Base-by-base conservation (phyloP, 2,113 vertebrate genomes). In the Cheirogaleus medius region DNA sequence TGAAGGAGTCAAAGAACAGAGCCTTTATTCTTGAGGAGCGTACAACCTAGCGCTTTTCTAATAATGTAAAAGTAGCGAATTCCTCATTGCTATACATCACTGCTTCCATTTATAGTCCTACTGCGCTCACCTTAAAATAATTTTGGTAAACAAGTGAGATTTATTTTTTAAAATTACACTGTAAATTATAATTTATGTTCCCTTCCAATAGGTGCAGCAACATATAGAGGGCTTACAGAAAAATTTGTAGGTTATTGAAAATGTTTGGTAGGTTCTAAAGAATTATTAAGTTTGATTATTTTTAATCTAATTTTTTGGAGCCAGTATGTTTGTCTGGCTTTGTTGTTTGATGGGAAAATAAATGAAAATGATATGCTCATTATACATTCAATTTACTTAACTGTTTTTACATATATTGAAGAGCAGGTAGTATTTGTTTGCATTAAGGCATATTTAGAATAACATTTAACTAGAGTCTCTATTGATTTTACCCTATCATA, bases 101-200 rank as follows among this genome's bases (percentile, higher is more conserved):
- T 63, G 37, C 23, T 84, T 49, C n/a, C 29, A 5, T 23, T 34
- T 52, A 12, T 63, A 54, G 47, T 63, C 25, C 56, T 52, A 21
- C 47, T 56, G 58, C 32, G 13, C 7, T 91, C n/a, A 60, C 34
- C 29, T 20, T 78, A 54, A 89, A 78, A 66, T 39, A 85, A 54
- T 76, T 18, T 52, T 68, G 39, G 27, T 86, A 80, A 92, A 76
- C 14, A 74, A 80, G 29, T 80, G 47, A 91, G 60, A 37, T 83
- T 82, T 73, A n/a, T 21, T 95, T 92, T 92, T 93, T 76, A 52
- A 63, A 21, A 77, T 71, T 64, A 77, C 20, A 82, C 29, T 89
- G 32, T 68, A 82, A 86, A 83, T 69, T 63, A 54, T 1, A 39
- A 20, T 17, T 88, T 91, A 17, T 14, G 60, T 68, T 94, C 23